Conservation (phyloP, 2,888 invertebrate species). For the Rhorus exstirpatorius region DNA sequence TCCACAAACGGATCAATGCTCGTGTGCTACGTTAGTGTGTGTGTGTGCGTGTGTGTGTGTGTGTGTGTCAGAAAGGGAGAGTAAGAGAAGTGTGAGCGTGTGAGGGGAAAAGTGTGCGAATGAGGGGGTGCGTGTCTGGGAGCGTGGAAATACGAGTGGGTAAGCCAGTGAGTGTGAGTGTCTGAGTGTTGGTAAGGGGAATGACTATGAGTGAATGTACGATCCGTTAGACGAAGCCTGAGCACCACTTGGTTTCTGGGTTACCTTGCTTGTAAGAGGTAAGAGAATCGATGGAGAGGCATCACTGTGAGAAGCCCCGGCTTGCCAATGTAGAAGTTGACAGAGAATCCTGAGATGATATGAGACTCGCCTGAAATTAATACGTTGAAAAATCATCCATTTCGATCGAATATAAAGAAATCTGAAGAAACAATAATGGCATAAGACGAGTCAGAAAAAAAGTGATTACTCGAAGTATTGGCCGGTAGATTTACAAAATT, state of each 20-base stretch:
- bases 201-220: constrained; percentile 5
- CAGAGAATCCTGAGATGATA: neutral
- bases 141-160: neutral
- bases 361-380: neutral
- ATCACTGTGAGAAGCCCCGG: constrained; percentile 12
- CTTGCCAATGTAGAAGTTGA: neutral
- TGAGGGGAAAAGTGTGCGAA: neutral
- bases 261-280: neutral
- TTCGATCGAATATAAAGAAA: too few species aligned
- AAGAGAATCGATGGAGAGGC: constrained; percentile 19
- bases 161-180: too few species aligned
- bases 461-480: too few species aligned
- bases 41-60: neutral
- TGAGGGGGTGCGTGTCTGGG: neutral
- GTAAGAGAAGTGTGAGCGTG: constrained; percentile 7
- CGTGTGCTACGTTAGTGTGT: neutral
- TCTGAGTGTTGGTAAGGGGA: too few species aligned
- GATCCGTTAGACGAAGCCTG: constrained; percentile 7
- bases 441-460: too few species aligned
- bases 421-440: too few species aligned
- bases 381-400: neutral
- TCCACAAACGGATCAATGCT: constrained; percentile 38
- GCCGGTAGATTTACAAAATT: too few species aligned
- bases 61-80: too few species aligned
- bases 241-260: constrained; percentile 22